A percentile compares a stretch with the other conserved stretches of the same genome.
phyloP scores from a whole-genome alignment of 2,888 invertebrate species.

The Parnassius apollo region DNA sequence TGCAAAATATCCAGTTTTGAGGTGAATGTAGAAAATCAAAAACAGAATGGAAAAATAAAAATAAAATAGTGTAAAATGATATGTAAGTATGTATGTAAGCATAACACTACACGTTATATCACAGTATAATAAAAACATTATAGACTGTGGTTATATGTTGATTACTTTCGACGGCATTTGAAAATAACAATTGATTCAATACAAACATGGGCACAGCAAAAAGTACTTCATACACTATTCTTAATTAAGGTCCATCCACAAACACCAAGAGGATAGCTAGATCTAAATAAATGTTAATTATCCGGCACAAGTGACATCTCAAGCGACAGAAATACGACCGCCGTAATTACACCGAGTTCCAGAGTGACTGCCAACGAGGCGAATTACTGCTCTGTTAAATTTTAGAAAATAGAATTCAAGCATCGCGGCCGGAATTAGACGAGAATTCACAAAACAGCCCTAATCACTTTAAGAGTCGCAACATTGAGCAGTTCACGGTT shows the following conservation, averaged over 20 bases:
- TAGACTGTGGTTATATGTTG: too few species aligned
- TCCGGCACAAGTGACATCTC: conserved; percentile 24
- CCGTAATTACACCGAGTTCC: conserved; percentile 18
- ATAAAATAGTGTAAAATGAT: too few species aligned
- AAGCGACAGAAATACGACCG: conserved; percentile 22
- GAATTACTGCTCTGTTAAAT: conserved; percentile 10
- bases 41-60: too few species aligned
- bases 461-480: conserved; percentile 7
- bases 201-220: too few species aligned
- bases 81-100: too few species aligned
- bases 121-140: too few species aligned
- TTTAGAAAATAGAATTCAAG: conserved; percentile 13
- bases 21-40: too few species aligned
- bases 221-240: background rate
- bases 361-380: conserved; percentile 19
- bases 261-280: conserved; percentile 13
- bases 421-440: conserved; percentile 7
- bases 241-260: conserved; percentile 16
- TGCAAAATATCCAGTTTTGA: too few species aligned
- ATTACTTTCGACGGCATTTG: too few species aligned
- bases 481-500: background rate
- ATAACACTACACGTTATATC: too few species aligned
- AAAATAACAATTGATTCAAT: too few species aligned
- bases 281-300: conserved; percentile 27
- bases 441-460: conserved; percentile 6